Evolutionary conservation across 1,140 invertebrate genomes (phyloP), one percentile per base, ranked within the genome.

Genomic region (Ylistrum balloti): DNA sequence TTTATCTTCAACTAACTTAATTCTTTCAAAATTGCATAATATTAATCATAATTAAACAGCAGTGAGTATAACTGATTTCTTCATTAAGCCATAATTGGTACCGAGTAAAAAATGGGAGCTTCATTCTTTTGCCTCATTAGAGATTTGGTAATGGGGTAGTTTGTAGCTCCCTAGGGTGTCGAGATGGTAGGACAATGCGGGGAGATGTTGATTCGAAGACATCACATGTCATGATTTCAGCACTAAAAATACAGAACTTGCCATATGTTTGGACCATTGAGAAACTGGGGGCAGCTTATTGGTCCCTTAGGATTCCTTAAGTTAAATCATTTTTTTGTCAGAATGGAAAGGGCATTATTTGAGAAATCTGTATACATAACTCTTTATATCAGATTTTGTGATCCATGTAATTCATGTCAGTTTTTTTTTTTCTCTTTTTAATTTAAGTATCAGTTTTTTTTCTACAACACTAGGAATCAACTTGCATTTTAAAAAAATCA

Each of bases 81-180:
- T 74, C 56, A 74, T 74, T 74, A 74, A 74, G 28, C 22, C 56
- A 74, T 74, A 74, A 74, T 74, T 74, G 56, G 56, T 74, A 9
- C 56, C n/a, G 56, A 74, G 56, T 74, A 74, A 74, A 74, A 74
- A 74, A 74, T 74, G 56, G 56, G 56, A 74, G 56, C 56, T 74
- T 74, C 56, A 74, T 74, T 74, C 56, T 74, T 74, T 74, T 9
- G 56, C 56, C 56, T 74, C 56, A 74, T 74, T 74, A 74, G 56
- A 74, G 56, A 74, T 74, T 74, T 28, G 56, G 56, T 74, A 74
- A 74, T 74, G 56, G 56, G 56, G 56, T 74, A 74, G 56, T 74
- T 74, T 74, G 56, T 28, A 74, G 56, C 56, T 74, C 56, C 56
- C 56, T 28, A 74, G 56, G 56, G 56, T 74, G n/a, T 28, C 22